Base-by-base conservation (phyloP, 30 jellyfish, hydroid and myxozoan genomes). In the Hydractinia symbiolongicarpus region DNA sequence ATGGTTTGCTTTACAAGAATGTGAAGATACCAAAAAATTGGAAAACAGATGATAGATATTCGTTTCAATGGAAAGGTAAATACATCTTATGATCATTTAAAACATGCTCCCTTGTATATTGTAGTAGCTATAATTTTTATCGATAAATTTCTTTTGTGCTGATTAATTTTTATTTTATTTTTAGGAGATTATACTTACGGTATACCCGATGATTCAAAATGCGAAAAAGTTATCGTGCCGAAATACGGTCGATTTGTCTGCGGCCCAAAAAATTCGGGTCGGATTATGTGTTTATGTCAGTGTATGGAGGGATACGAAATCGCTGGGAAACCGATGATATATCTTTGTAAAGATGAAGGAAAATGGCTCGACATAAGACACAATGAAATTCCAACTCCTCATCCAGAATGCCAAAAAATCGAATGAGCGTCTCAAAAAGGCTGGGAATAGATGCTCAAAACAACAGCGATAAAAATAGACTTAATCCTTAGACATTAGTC, bases 181-280 rank as follows among this genome's bases (percentile, higher is more conserved):
- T n/a, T 64, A 64, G 74, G 74, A n/a, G 17, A 64, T 64, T 64
- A n/a, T 13, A 64, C 74, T 44, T 64, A n/a, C 40, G 74, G 74
- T 13, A 51, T 64, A 64, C 74, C 74, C 19, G 74, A 64, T n/a
- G 16, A 13, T 13, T 64, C 74, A 51, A 64, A 64, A 64, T 64
- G 74, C 17, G 52, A 44, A 6, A 64, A 64, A 2, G 74, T 64
- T 9, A 64, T 64, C 16, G 52, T n/a, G 9, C 74, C 74, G 9
- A 6, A 7, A 51, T n/a, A 64, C 16, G 74, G 74, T 7, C 74
- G 74, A 6, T 64, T 64, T 64, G 4, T 64, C 19, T 64, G 74
- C 17, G 40, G 74, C 74, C 40, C 74, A n/a, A 6, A 44, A 0
- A 64, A 5, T 51, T n/a, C n/a, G 52, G 19, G 17, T 51, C 74